These are phyloP conservation scores for Volucella inflata DNA, from an alignment of 2,888 invertebrate genomes.

Conservation along the genomic window DNA sequence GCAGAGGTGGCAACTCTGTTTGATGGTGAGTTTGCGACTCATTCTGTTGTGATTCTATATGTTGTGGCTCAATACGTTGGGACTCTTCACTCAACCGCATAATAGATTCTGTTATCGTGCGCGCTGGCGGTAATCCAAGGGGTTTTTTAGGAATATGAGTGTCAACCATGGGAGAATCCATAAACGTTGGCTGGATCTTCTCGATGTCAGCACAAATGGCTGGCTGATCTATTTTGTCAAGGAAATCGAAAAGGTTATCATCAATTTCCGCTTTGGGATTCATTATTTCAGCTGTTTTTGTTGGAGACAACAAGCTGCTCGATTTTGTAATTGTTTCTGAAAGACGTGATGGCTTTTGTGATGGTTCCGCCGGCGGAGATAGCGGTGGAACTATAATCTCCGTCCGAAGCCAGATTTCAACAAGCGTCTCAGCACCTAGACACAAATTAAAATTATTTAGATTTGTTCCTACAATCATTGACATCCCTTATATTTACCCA, in stretches of 20 bases:
- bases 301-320: conserved; percentile 74
- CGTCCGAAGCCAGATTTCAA: conserved; percentile 88
- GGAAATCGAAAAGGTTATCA: conserved; percentile 81
- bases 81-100: conserved; percentile 52
- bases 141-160: conserved; percentile 51
- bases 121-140: conserved; percentile 52
- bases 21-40: no score
- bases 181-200: conserved; percentile 83
- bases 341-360: conserved; percentile 13
- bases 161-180: conserved; percentile 74
- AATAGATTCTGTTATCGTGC: conserved; percentile 62
- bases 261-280: conserved; percentile 79
- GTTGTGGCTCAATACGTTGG: background rate
- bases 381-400: conserved; percentile 77
- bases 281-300: conserved; percentile 71
- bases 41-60: no score
- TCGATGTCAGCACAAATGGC: conserved; percentile 80
- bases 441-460: no score
- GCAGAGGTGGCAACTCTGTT: no score
- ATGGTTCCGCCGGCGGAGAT: conserved; percentile 18
- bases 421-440: conserved; percentile 91
- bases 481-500: conserved; percentile 84
- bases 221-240: conserved; percentile 80
- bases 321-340: conserved; percentile 55
- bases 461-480: background rate